Percentiles rank a stretch among this genome's conserved stretches.
Evolutionary conservation across 2,797 vertebrate genomes (phyloP).

Genomic region (Chiloscyllium punctatum): DNA sequence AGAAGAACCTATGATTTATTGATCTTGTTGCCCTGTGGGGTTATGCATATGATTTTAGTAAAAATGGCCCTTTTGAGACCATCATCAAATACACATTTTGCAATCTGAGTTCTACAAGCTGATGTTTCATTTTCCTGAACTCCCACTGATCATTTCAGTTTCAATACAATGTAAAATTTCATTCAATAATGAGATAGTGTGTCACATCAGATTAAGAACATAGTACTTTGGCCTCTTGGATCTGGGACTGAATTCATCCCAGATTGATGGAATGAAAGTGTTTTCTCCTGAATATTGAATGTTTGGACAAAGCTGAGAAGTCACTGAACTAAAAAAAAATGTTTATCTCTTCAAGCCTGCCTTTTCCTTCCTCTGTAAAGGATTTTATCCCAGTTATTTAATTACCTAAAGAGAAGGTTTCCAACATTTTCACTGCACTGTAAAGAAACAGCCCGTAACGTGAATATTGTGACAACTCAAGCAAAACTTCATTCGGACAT

Average conservation of each 20-base stretch:
- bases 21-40: neutral
- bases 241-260: neutral
- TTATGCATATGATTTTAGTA: neutral
- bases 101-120: neutral
- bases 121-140: neutral
- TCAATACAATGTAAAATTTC: neutral
- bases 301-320: neutral
- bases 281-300: neutral
- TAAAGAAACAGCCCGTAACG: neutral
- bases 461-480: neutral
- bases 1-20: neutral
- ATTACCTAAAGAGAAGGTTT: neutral
- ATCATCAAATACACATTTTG: neutral
- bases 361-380: neutral
- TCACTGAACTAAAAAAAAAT: neutral
- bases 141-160: neutral
- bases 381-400: slow-evolving; percentile 4
- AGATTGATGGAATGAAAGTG: neutral
- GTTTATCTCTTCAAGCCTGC: neutral
- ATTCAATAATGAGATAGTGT: neutral
- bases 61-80: neutral
- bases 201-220: neutral
- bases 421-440: neutral
- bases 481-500: too few relatives aligned
- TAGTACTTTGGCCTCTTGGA: neutral